Evolutionary conservation across 2,888 invertebrate species (phyloP), one percentile per base, ranked within the genome.

Genomic region (Schizotus pectinicornis): DNA sequence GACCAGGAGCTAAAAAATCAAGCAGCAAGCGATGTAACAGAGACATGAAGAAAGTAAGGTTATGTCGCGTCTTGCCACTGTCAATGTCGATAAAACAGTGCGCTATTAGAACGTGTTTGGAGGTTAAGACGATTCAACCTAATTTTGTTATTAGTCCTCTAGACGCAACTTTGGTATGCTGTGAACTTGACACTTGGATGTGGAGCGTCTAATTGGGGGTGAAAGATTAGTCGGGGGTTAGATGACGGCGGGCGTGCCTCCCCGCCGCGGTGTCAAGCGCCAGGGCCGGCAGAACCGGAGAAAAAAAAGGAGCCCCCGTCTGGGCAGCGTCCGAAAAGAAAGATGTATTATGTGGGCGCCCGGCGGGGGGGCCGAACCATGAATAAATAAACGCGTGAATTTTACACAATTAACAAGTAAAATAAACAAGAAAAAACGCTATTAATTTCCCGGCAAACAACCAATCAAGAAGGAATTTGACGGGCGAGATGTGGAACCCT

Each of bases 371-470:
- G 74, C 65, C 77, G 74, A 76, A 69, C 78, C 78, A 80, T 80
- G 80, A 79, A 80, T 80, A 80, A 79, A 80, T 80, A 80, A 79
- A 77, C 74, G 79, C 79, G 80, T 80, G 80, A 80, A 79, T 79
- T 80, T 80, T 79, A 80, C 79, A 80, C 80, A 79, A 80, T 80
- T 80, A 80, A 80, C 79, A 78, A 76, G 77, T 77, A 77, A 79
- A 79, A 78, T 77, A 79, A 79, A 79, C 78, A 77, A 59, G 56
- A 78, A 78, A 73, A 73, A 76, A 77, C 71, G 71, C 77, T 75
- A 78, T 79, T 78, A 79, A 78, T 79, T 79, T 69, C 72, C 74
- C 68, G 67, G 71, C 73, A 71, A 77, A 77, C 77, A 78, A 78
- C 78, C 77, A 79, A 79, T 79, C 78, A 78, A 76, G 74, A 64